These are phyloP conservation scores for Pseudomyrmex concolor DNA, from an alignment of 1,140 invertebrate species.

Conservation along the genomic window DNA sequence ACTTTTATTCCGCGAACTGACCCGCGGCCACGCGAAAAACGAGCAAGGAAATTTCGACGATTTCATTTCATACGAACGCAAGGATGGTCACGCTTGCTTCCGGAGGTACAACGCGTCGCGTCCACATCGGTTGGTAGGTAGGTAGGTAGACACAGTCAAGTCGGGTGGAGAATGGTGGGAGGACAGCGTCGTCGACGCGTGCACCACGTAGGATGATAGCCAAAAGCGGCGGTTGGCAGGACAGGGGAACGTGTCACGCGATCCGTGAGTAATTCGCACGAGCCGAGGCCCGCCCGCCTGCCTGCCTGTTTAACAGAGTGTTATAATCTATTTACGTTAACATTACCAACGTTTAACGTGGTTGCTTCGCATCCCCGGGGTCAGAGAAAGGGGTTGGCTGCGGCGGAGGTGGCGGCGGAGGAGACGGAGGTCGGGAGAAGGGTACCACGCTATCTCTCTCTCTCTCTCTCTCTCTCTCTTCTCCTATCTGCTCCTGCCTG, in stretches of 20 bases:
- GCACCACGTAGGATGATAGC: constrained; percentile 82
- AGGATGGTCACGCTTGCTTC: constrained; percentile 67
- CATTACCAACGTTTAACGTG: constrained; percentile 86
- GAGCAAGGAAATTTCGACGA: constrained; percentile 62
- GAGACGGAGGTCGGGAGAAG: constrained; percentile 56
- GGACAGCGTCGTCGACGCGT: constrained; percentile 80
- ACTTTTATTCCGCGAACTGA: constrained; percentile 35
- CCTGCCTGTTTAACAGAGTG: constrained; percentile 85
- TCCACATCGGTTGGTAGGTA: constrained; percentile 70
- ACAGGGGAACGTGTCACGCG: constrained; percentile 85
- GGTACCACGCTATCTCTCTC: constrained; percentile 40
- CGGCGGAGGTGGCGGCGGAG: constrained; percentile 64
- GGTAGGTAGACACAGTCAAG: constrained; percentile 57
- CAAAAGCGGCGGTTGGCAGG: constrained; percentile 84
- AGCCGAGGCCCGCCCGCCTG: constrained; percentile 79
- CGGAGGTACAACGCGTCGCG: constrained; percentile 71
- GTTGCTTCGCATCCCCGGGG: constrained; percentile 79
- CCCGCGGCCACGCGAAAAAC: constrained; percentile 40
- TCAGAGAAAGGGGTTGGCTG: constrained; percentile 77
- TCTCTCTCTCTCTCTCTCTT: constrained; percentile 39
- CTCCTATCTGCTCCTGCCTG: constrained; percentile 42
- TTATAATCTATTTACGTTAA: constrained; percentile 87
- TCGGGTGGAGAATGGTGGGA: constrained; percentile 53
- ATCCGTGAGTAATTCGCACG: constrained; percentile 85
- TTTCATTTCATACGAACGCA: constrained; percentile 67